A percentile compares a stretch with the other conserved stretches of the same genome.
Conservation (phyloP, 2,113 vertebrate species). For the Megaleporinus macrocephalus region DNA sequence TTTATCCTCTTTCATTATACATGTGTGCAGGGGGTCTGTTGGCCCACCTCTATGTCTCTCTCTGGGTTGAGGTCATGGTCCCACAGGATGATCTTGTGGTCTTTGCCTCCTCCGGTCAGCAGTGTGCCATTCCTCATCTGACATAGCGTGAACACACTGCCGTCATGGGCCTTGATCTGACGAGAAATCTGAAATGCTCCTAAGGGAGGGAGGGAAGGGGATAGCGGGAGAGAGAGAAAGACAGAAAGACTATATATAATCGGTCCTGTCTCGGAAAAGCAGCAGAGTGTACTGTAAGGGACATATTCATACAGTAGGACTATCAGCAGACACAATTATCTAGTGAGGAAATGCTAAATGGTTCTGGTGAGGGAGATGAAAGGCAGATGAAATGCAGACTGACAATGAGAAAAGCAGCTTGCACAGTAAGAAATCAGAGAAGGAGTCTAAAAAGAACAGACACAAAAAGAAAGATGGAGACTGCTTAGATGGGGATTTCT, state of each 20-base stretch:
- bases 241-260: neutral
- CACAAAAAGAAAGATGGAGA: slow-evolving; percentile 19
- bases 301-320: neutral
- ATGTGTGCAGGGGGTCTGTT: neutral
- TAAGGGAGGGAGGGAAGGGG: slow-evolving; percentile 42
- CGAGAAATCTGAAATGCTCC: slow-evolving; percentile 91
- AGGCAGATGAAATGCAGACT: neutral
- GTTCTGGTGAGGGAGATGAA: neutral
- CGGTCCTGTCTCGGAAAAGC: too few species aligned
- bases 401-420: slow-evolving; percentile 19
- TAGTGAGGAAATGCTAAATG: neutral
- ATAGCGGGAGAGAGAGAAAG: neutral
- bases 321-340: neutral
- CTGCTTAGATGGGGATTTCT: slow-evolving; percentile 36
- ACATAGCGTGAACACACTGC: slow-evolving; percentile 96
- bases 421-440: neutral
- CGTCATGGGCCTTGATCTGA: slow-evolving; percentile 94
- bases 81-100: slow-evolving; percentile 93
- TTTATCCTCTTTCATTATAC: too few species aligned
- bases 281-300: neutral
- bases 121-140: slow-evolving; percentile 93
- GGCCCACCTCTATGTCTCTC: slow-evolving; percentile 92
- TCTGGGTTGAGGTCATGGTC: slow-evolving; percentile 91
- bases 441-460: neutral
- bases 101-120: slow-evolving; percentile 94